Evolutionary conservation across 2,888 invertebrate genomes (phyloP), one percentile per base, ranked within the genome.

Genomic region (Julus scanicus): DNA sequence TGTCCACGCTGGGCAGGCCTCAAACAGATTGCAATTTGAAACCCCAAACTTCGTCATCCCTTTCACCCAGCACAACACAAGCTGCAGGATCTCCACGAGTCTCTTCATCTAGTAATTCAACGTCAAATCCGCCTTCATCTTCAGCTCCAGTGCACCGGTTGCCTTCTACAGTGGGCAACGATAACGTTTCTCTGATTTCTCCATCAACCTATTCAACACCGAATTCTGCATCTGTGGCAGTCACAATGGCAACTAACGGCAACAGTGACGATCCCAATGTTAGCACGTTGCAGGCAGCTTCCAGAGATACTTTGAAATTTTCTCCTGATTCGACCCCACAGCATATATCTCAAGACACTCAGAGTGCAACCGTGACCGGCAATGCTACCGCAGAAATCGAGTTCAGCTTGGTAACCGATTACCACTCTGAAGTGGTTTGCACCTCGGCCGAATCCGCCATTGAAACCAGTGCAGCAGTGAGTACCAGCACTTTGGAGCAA

Each of bases 41-140:
- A 63, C 40, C 57, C 1, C 57, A 57, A 57, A 57, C 57, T 11
- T 13, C 63, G 17, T 20, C 86, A 37, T 86, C 86, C 9, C 86
- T 63, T n/a, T 53, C 53, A 29, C 63, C 86, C 11, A 63, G 17
- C 86, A 17, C 57, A 39, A 37, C 44, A 39, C 88, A 88, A 37
- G 63, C 88, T 29, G 63, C 44, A 1, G 88, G 88, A 0, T 88
- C 88, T 37, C 88, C 88, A 40, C 84, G 88, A 0, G 88, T 88
- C 29, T 88, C 88, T 29, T 88, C 88, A 8, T 88, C 88, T 0
- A 71, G 87, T 40, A 44, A 87, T 80, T n/a, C 87, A 11, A 20
- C 40, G 40, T n/a, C 87, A 2, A 87, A 29, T 20, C 49, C n/a
- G 11, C 20, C 49, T 37, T 29, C 86, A 39, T 39, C 86, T 49